Percentiles rank a stretch among this genome's conserved stretches.
Evolutionary conservation across 1,140 invertebrate genomes (phyloP).

Genomic region (Aphidius gifuensis): DNA sequence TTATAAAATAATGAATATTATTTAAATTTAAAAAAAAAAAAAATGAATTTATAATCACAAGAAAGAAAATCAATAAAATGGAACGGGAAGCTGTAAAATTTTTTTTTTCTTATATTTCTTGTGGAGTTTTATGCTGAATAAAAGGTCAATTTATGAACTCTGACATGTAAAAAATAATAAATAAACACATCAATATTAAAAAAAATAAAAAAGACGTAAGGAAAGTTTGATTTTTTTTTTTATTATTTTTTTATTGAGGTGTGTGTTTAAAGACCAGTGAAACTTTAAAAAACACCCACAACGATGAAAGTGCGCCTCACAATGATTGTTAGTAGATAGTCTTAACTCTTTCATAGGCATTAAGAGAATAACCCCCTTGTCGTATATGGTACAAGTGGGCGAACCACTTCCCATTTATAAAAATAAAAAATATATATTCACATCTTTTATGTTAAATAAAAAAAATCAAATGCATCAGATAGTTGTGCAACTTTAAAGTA

Average conservation of each 20-base stretch:
- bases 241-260: no score
- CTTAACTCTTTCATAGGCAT: not conserved
- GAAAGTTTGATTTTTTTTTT: not conserved
- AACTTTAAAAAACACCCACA: conserved; percentile 42
- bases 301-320: conserved; percentile 25
- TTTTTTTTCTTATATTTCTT: no score
- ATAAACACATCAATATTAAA: not conserved
- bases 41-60: no score
- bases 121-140: not conserved
- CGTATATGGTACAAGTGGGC: conserved; percentile 35
- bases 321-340: conserved; percentile 9
- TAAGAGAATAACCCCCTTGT: not conserved
- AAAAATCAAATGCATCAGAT: conserved; percentile 9
- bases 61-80: no score
- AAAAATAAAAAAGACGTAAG: not conserved
- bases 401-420: conserved; percentile 41
- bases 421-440: not conserved
- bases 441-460: conserved; percentile 28
- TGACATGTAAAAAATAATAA: not conserved
- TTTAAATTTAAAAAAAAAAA: no score
- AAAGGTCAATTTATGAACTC: conserved; percentile 1
- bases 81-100: no score
- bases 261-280: conserved; percentile 18
- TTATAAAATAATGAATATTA: not conserved
- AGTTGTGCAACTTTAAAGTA: conserved; percentile 13